Evolutionary conservation across 92 coral and sea anemone genomes (phyloP), one percentile per base, ranked within the genome.

Genomic region (Actinernus sp.): DNA sequence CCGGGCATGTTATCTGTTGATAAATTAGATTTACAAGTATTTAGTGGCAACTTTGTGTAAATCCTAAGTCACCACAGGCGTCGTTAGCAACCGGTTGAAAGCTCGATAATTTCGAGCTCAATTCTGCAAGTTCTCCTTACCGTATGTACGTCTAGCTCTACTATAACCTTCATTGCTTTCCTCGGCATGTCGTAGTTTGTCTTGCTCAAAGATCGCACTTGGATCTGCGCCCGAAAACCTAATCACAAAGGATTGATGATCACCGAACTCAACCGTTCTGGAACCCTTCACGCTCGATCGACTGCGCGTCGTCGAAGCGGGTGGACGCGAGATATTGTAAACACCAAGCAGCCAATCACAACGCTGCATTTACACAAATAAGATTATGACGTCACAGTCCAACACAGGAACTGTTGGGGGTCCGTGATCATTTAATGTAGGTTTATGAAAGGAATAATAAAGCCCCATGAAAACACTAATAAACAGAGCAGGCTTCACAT

Each of bases 141-240:
- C 68, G 95, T 86, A 41, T 94, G 98, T 24, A 91, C 78, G 57
- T 94, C 98, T 54, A 94, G 11, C 36, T 94, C 98, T n/a, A 94
- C 98, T 14, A 94, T 79, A 34, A 93, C 95, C 73, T 94, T 94
- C 98, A 94, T 94, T 30, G 98, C 98, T 74, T 94, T 94, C 29
- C 95, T 97, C 46, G 98, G 98, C 98, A 94, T 94, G 37, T 17
- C 76, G 25, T 21, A 27, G 32, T 30, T n/a, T 19, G 22, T 19
- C 47, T 50, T 45, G 58, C 33, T 14, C 17, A 45, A 64, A 31
- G 60, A 31, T 58, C 59, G 44, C 31, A 25, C 0, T 45, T 45
- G 5, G 52, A 9, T 8, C 19, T 6, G 52, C 10, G 52, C 10
- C 4, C 10, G 22, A 45, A 7, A 8, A 45, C 52, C 52, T n/a